phyloP scores from a whole-genome alignment of 2,888 invertebrate species.

The Pachliopta kotzebuea region DNA sequence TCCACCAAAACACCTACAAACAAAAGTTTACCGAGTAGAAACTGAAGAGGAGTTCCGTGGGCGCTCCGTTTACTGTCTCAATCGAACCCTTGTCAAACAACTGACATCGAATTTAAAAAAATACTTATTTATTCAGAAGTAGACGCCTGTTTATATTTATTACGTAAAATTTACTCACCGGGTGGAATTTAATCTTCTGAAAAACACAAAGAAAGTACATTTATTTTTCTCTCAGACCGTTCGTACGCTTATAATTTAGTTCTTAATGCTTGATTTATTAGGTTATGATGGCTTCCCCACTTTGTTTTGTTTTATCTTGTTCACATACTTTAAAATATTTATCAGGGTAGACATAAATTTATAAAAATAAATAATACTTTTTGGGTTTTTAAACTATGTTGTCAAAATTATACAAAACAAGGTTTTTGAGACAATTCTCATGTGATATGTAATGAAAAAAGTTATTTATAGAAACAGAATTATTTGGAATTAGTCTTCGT shows the following conservation, averaged over 20 bases:
- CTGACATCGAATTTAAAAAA: conserved; percentile 31
- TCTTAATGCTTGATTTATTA: conserved; percentile 1
- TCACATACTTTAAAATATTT: neutral
- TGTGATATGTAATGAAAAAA: conserved; percentile 1
- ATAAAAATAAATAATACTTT: neutral
- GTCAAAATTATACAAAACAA: neutral
- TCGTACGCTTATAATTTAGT: conserved; percentile 1
- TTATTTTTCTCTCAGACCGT: conserved; percentile 1
- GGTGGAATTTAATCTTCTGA: conserved; percentile 25
- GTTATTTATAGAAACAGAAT: conserved; percentile 31
- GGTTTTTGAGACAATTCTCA: neutral
- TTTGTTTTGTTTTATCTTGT: conserved; percentile 2
- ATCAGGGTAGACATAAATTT: neutral
- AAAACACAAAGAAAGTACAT: conserved; percentile 18
- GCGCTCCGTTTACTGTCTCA: conserved; percentile 30
- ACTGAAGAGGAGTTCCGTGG: conserved; percentile 21
- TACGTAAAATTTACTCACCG: conserved; percentile 29
- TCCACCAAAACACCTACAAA: conserved; percentile 24
- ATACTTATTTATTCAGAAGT: conserved; percentile 31
- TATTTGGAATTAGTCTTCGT: conserved; percentile 33
- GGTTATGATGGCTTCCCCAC: neutral
- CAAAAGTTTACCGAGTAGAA: conserved; percentile 28
- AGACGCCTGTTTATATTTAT: conserved; percentile 31
- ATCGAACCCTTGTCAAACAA: conserved; percentile 32
- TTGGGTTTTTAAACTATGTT: neutral